Evolutionary conservation across 2,113 vertebrate species (phyloP).

Genomic region (Xiphorhynchus elegans): DNA sequence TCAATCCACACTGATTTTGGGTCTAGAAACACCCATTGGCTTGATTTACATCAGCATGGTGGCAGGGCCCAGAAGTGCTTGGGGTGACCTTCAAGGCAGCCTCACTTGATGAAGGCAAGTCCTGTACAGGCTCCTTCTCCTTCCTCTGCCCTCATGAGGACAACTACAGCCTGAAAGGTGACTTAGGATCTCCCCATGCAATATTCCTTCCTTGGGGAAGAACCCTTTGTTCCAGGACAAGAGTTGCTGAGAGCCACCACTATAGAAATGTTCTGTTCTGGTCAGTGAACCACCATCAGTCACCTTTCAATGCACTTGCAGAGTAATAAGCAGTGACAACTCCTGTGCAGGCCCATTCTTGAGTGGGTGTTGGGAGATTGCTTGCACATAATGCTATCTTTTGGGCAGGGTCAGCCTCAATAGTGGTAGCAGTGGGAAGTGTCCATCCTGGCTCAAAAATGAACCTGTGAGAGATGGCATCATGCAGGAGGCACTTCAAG

Average conservation of each 20-base stretch:
- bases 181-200: background rate
- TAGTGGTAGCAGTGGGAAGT: fast-evolving
- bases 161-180: background rate
- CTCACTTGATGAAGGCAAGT: background rate
- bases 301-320: fast-evolving
- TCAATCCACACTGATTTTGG: background rate
- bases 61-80: fast-evolving
- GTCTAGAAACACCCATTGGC: background rate
- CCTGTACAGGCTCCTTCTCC: background rate
- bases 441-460: background rate
- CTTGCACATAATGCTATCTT: background rate
- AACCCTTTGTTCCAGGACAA: background rate
- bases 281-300: fast-evolving
- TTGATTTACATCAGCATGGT: background rate
- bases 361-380: background rate
- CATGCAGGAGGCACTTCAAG: background rate
- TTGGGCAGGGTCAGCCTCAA: background rate
- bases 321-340: background rate
- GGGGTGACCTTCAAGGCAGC: background rate
- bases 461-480: background rate
- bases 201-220: background rate
- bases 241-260: background rate
- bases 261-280: background rate
- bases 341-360: background rate
- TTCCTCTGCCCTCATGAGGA: background rate